phyloP scores from a whole-genome alignment of 2,113 vertebrate species.

The Mesoclemmys tuberculata region DNA sequence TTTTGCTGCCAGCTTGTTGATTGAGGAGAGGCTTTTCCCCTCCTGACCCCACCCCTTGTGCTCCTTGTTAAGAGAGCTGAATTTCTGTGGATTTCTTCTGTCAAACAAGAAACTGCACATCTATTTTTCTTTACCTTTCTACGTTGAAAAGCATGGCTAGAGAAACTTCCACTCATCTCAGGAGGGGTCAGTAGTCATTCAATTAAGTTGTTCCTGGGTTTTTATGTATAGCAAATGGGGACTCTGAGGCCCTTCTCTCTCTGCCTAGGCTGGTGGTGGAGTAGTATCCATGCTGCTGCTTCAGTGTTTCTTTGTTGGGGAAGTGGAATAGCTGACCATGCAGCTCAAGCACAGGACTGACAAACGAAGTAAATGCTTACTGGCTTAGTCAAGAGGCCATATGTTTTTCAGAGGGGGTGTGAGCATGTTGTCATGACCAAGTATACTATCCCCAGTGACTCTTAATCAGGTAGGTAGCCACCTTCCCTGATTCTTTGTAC shows the following conservation, averaged over 20 bases:
- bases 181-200: not conserved
- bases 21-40: not conserved
- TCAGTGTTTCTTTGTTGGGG: not conserved
- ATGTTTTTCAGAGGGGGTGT: not conserved
- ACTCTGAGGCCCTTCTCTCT: not conserved
- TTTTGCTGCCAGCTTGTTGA: not conserved
- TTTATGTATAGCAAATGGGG: not conserved
- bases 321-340: too few species aligned
- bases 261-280: accelerated
- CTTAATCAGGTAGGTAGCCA: not conserved
- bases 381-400: not conserved
- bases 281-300: accelerated
- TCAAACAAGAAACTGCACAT: not conserved
- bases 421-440: accelerated
- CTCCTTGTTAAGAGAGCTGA: not conserved
- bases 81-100: not conserved
- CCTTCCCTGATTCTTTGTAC: accelerated
- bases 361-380: not conserved
- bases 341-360: not conserved
- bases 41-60: too few species aligned
- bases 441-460: accelerated
- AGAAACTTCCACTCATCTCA: not conserved
- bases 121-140: not conserved
- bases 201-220: not conserved
- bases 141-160: not conserved